Percentiles rank a stretch among this genome's conserved stretches.
Conservation (phyloP, 2,113 vertebrate species). For the Ramphastos sulfuratus region DNA sequence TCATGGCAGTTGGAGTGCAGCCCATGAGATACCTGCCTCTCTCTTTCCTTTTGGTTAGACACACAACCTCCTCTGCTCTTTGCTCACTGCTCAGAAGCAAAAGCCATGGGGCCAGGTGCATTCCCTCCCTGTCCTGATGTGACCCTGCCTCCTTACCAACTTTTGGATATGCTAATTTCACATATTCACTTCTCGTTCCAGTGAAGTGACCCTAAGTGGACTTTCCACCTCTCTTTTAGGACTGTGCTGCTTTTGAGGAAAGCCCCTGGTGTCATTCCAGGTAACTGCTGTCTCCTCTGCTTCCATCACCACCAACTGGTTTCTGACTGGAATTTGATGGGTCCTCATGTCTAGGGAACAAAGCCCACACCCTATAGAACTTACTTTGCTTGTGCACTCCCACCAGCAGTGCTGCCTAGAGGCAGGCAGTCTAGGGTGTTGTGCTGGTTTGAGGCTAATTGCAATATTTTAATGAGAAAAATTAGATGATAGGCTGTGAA, state of each 20-base stretch:
- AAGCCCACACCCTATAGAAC: fast-evolving
- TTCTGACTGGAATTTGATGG: background rate
- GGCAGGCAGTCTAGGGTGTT: too few species aligned
- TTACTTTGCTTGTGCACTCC: background rate
- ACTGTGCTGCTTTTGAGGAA: background rate
- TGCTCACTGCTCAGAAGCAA: background rate
- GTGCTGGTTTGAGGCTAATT: too few species aligned
- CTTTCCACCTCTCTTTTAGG: background rate
- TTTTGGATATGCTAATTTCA: background rate
- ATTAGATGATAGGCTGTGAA: too few species aligned
- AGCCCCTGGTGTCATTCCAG: background rate
- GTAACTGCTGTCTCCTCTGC: background rate
- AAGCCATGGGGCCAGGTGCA: background rate
- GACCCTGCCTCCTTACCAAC: background rate
- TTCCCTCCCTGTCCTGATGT: background rate
- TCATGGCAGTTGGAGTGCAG: background rate
- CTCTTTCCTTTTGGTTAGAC: background rate
- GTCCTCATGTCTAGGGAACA: background rate
- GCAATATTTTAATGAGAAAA: too few species aligned
- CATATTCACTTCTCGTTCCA: background rate
- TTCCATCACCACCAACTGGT: background rate
- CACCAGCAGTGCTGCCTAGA: background rate
- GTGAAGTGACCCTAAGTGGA: background rate
- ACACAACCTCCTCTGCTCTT: background rate
- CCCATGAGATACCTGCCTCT: background rate